These are phyloP conservation scores for Eulithis prunata DNA, from an alignment of 2,888 invertebrate genomes.

Conservation along the genomic window DNA sequence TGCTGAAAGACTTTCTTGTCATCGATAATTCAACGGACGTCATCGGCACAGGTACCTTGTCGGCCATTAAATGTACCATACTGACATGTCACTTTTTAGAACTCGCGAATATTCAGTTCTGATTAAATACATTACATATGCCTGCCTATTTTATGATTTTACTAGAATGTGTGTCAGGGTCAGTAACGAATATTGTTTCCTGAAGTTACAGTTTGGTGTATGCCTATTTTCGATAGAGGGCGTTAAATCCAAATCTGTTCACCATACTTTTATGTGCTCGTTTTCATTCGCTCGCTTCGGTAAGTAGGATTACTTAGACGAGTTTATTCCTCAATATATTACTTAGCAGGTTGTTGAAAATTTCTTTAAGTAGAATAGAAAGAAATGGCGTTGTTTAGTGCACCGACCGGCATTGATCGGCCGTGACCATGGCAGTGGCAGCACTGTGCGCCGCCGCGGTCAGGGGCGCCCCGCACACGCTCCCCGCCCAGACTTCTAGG, in stretches of 20 bases:
- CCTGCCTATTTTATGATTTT: too few relatives aligned
- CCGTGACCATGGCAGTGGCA: conserved; percentile 41
- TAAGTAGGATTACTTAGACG: too few relatives aligned
- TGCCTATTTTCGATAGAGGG: not conserved
- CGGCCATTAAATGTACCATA: not conserved
- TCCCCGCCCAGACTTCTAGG: conserved; percentile 5
- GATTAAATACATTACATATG: too few relatives aligned
- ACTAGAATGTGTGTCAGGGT: too few relatives aligned
- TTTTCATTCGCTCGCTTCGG: too few relatives aligned
- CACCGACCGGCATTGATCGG: conserved; percentile 37
- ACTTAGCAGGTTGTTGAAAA: not conserved
- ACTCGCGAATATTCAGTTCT: too few relatives aligned
- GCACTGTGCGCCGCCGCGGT: conserved; percentile 34
- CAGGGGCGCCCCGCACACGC: conserved; percentile 28
- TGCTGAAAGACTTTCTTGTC: not conserved
- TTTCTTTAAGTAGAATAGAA: conserved; percentile 3
- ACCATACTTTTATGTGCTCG: too few relatives aligned
- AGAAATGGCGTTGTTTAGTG: conserved; percentile 23
- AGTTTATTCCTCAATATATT: too few relatives aligned
- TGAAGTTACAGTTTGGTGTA: too few relatives aligned
- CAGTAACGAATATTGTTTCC: too few relatives aligned
- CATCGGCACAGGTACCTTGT: not conserved
- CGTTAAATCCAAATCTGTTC: not conserved
- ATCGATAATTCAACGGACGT: too few relatives aligned
- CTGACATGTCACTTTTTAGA: too few relatives aligned